Percentiles rank a stretch among this genome's conserved stretches.
phyloP scores from a whole-genome alignment of 1,140 invertebrate genomes.

The Drosophila lacteicornis region DNA sequence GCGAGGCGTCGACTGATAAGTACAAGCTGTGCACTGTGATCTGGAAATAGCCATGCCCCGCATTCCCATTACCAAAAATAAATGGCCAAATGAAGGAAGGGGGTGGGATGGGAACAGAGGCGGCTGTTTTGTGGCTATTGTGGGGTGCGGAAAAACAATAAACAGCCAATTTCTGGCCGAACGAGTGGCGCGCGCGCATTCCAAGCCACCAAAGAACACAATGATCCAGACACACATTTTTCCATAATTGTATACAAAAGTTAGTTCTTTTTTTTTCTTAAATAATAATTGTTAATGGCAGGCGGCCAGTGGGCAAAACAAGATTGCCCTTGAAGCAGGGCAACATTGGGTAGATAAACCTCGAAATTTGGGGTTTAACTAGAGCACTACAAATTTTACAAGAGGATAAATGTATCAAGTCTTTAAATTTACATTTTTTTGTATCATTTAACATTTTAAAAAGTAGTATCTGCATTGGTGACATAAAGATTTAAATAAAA shows the following conservation, averaged over 20 bases:
- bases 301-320: constrained; percentile 23
- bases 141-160: constrained; percentile 72
- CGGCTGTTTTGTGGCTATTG: constrained; percentile 35
- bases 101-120: constrained; percentile 5
- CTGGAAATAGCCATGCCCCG: constrained; percentile 71
- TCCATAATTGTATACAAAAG: constrained; percentile 53
- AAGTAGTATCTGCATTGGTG: background rate
- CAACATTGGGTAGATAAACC: constrained; percentile 9
- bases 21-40: constrained; percentile 50
- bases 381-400: background rate
- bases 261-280: constrained; percentile 11
- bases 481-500: background rate
- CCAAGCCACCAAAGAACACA: constrained; percentile 18
- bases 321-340: constrained; percentile 56
- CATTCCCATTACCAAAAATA: constrained; percentile 64
- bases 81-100: constrained; percentile 25
- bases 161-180: constrained; percentile 52
- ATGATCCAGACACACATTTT: constrained; percentile 30
- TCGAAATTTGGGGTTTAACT: background rate
- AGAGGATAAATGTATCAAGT: background rate
- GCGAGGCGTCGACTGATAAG: constrained; percentile 66
- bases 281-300: constrained; percentile 47
- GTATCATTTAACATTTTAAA: background rate
- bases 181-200: constrained; percentile 69
- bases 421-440: background rate